A percentile compares a stretch with the other conserved stretches of the same genome.
Evolutionary conservation across 1,140 invertebrate genomes (phyloP).

Genomic region (Riptortus pedestris): DNA sequence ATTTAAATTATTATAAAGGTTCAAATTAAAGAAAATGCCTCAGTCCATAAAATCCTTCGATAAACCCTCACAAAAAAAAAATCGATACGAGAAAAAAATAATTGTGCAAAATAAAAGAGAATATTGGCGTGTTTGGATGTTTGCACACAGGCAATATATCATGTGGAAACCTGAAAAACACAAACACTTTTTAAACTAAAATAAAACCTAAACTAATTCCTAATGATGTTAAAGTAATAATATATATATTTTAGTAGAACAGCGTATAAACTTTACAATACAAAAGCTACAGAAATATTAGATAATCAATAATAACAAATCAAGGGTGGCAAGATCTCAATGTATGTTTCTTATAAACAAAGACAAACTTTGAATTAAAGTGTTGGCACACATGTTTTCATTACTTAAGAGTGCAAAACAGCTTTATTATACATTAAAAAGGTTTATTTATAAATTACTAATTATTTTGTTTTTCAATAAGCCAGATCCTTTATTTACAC

Average conservation of each 20-base stretch:
- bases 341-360: background rate
- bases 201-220: background rate
- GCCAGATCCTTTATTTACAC: conserved; percentile 6
- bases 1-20: background rate
- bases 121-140: too few species aligned
- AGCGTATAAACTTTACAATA: conserved; percentile 5
- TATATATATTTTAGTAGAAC: too few species aligned
- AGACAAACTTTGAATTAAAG: background rate
- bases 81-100: background rate
- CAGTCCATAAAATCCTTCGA: conserved; percentile 1
- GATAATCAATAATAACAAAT: background rate
- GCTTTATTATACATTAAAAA: background rate
- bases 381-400: conserved; percentile 1
- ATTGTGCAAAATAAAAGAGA: too few species aligned
- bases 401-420: background rate
- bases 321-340: conserved; percentile 2
- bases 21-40: background rate
- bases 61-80: conserved; percentile 6
- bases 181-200: too few species aligned
- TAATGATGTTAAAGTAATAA: too few species aligned
- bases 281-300: conserved; percentile 7
- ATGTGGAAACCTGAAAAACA: too few species aligned
- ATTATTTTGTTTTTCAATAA: conserved; percentile 3
- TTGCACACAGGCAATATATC: too few species aligned
- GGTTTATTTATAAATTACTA: background rate